Conservation (phyloP, 2,888 invertebrate genomes). For the Orthosia cruda region DNA sequence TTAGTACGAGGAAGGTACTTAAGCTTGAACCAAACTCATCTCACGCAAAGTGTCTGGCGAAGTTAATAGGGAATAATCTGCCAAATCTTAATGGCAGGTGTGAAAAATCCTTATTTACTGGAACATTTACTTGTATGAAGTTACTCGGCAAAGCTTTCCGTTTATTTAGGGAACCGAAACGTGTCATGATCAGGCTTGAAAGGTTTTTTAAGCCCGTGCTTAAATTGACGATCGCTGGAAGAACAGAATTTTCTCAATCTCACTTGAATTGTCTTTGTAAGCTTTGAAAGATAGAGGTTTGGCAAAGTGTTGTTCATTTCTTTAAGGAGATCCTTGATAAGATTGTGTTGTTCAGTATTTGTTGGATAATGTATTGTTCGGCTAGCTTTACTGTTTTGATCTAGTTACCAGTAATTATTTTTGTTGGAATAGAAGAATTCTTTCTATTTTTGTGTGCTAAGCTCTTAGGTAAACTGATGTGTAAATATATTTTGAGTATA, state of each 20-base stretch:
- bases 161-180: slow-evolving; percentile 34
- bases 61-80: slow-evolving; percentile 25
- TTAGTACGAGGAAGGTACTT: too few relatives aligned
- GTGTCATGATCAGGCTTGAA: slow-evolving; percentile 28
- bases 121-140: slow-evolving; percentile 27
- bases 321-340: not conserved
- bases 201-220: slow-evolving; percentile 28
- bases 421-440: not conserved
- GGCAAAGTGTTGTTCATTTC: slow-evolving; percentile 1
- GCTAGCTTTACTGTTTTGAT: not conserved
- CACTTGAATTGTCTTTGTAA: slow-evolving; percentile 8
- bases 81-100: slow-evolving; percentile 41
- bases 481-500: too few relatives aligned
- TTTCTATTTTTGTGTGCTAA: too few relatives aligned
- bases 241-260: slow-evolving; percentile 18
- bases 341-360: not conserved
- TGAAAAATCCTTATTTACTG: slow-evolving; percentile 35
- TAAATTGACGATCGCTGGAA: slow-evolving; percentile 5
- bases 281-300: slow-evolving; percentile 9
- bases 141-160: slow-evolving; percentile 23
- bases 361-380: not conserved
- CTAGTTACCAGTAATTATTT: too few relatives aligned
- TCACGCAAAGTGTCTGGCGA: not conserved
- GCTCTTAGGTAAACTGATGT: too few relatives aligned
- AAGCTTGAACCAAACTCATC: not conserved